Evolutionary conservation across 2,113 vertebrate genomes (phyloP), one percentile per base, ranked within the genome.

Genomic region (Cyprinodon variegatus): DNA sequence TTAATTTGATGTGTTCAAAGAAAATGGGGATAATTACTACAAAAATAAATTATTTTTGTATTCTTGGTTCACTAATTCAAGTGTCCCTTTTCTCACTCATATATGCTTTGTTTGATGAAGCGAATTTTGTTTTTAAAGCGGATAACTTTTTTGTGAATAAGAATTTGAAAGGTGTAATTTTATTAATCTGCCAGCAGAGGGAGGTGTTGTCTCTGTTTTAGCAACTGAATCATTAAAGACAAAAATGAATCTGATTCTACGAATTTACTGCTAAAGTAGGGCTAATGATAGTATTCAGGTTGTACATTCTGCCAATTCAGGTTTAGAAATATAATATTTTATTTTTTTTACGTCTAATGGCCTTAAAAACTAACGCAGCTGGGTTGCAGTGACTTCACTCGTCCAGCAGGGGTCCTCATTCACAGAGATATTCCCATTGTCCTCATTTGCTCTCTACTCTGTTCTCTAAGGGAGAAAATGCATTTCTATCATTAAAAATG

Each of bases 341-440:
- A 12, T 61, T n/a, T 1, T 1, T n/a, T 14, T 45, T 2, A 22
- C 60, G 4, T 8, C n/a, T 0, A 15, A 40, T 4, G 13, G 3
- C 4, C n/a, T 2, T 13, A 3, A 17, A 48, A 74, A 60, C 11
- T 14, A 45, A 9, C 17, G 29, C 14, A 20, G 59, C 3, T 0
- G 5, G 6, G 2, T 11, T 79, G 74, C 61, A 76, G 0, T 72
- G 46, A 20, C 59, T 29, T 22, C 5, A 17, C 3, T 40, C 39
- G 3, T 65, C 83, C 93, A 93, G 73, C 62, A 89, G 93, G 79
- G 37, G 87, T 60, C 84, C 40, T 61, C 61, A 62, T 57, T 63
- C 29, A 38, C 48, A 50, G 50, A 69, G 62, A 8, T 69, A 64
- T 77, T 50, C 50, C 41, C 15, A 7, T 72, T 91, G 78, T 91